Base-by-base conservation (phyloP, 1,140 invertebrate species). In the Chelonus insularis region DNA sequence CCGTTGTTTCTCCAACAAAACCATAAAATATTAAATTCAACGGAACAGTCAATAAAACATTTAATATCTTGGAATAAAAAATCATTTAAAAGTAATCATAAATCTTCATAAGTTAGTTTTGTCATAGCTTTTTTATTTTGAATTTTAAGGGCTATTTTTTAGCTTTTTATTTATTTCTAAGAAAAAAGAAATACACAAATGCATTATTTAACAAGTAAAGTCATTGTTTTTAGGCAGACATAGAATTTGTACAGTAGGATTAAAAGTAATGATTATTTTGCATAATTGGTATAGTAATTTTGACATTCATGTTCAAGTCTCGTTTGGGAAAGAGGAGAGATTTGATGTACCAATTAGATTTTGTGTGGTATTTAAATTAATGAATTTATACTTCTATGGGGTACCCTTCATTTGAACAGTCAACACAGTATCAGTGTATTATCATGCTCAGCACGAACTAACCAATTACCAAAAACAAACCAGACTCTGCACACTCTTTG, bases 381-480 rank as follows among this genome's bases (percentile, higher is more conserved):
- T 68, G 67, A 68, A 68, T 68, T 68, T 68, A 68, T 68, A 62
- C 51, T 57, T 64, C 34, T 3, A 16, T 14, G 12, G 41, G 59
- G 37, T 57, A 57, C 43, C 62, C 60, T 61, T 68, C 61, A 68
- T 66, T 66, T 66, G 55, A 20, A 60, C 51, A 48, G 57, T 51
- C 36, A 1, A 23, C 54, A 61, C 48, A 32, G 50, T 66, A 57
- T 57, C 64, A 59, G 32, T 41, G 59, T 37, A 66, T 68, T 66
- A 64, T 43, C 52, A 68, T 68, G 64, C 67, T 60, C 52, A 7
- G 60, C 67, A 68, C 67, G 67, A 68, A 60, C 54, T 55, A 47
- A 34, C 64, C 67, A 68, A 68, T 66, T 68, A 66, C 67, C 67
- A 68, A 68, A 68, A 68, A 68, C 67, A 68, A 64, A 43, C 64